Evolutionary conservation across 1,140 invertebrate genomes (phyloP).

Genomic region (Caenorhabditis inopinata): DNA sequence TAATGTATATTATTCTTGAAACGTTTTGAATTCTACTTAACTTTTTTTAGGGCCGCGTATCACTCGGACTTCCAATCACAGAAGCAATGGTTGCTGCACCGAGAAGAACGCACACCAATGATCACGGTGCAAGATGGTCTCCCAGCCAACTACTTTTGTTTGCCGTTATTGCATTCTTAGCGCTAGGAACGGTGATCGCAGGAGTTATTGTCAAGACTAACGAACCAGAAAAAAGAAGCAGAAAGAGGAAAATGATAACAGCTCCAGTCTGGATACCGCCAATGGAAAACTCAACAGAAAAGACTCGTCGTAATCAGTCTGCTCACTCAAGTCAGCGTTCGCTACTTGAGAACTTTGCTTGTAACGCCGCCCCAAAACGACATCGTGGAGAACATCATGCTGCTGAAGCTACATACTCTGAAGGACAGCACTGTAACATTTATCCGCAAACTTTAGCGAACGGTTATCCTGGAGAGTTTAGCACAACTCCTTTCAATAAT

Average conservation of each 20-base stretch:
- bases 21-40: too few relatives aligned
- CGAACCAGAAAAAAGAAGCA: constrained; percentile 18
- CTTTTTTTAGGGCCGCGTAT: background rate
- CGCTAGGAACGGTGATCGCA: background rate
- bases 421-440: background rate
- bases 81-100: background rate
- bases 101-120: background rate
- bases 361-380: background rate
- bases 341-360: background rate
- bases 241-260: constrained; percentile 39
- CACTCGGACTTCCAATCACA: background rate
- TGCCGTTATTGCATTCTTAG: background rate
- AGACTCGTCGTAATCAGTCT: background rate
- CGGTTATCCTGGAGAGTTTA: background rate
- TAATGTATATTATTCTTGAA: background rate
- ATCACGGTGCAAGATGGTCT: background rate
- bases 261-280: constrained; percentile 39
- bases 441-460: background rate
- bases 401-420: background rate
- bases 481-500: too few relatives aligned
- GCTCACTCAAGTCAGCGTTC: background rate
- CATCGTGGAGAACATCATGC: background rate
- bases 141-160: background rate
- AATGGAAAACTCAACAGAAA: background rate
- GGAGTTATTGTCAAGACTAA: background rate